Conservation (phyloP, 2,113 vertebrate species). For the Cephalopholis sonnerati region DNA sequence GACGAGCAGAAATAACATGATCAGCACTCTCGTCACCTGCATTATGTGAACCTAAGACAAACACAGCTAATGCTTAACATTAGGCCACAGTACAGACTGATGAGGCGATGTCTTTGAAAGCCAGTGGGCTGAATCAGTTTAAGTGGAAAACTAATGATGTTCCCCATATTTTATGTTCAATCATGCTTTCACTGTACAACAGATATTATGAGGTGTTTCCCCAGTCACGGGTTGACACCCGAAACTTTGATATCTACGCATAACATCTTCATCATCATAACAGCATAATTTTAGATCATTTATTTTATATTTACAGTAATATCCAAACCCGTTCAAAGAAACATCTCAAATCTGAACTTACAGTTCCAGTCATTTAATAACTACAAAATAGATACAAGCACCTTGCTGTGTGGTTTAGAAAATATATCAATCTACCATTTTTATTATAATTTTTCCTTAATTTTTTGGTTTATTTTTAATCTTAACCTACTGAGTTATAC, state of each 20-base stretch:
- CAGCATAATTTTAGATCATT: no score
- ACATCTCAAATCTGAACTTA: background rate
- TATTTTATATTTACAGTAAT: background rate
- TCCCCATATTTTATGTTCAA: background rate
- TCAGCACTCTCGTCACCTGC: constrained; percentile 50
- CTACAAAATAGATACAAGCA: background rate
- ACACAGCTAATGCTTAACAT: background rate
- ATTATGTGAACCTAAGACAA: background rate
- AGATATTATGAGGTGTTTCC: background rate
- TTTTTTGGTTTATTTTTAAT: no score
- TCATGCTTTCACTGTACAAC: background rate
- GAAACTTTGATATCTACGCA: background rate
- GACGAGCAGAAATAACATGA: background rate
- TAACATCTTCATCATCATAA: no score
- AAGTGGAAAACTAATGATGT: background rate
- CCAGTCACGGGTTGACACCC: no score
- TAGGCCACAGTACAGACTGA: background rate
- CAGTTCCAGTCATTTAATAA: background rate
- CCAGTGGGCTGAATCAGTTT: background rate
- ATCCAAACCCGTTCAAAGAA: background rate
- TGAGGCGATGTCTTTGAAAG: background rate
- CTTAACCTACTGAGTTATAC: no score
- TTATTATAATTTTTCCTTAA: no score
- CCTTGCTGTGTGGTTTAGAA: background rate
- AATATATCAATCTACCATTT: background rate